Evolutionary conservation across 2,888 invertebrate species (phyloP).

Genomic region (Stenchaetothrips biformis): DNA sequence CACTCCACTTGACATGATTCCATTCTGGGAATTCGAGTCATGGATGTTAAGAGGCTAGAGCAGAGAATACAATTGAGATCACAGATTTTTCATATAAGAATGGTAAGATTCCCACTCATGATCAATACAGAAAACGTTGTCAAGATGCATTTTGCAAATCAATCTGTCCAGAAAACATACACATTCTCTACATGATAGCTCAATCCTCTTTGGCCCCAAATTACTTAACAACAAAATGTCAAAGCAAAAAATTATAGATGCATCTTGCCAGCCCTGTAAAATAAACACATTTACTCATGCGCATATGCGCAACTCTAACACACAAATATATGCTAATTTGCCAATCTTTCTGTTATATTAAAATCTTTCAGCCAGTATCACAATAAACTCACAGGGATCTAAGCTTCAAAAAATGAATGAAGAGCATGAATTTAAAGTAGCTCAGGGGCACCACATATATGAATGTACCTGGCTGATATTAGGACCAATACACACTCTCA

Average conservation of each 20-base stretch:
- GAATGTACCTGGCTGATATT: too few relatives aligned
- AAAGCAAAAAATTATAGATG: slow-evolving; percentile 5
- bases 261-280: not conserved
- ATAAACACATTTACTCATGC: not conserved
- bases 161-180: not conserved
- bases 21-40: not conserved
- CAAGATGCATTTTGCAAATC: not conserved
- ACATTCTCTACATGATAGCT: not conserved
- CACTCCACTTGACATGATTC: too few relatives aligned
- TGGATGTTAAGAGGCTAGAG: not conserved
- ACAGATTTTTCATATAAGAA: not conserved
- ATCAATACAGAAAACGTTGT: not conserved
- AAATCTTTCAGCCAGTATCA: not conserved
- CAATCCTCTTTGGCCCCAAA: slow-evolving; percentile 20
- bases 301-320: not conserved
- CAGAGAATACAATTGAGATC: slow-evolving; percentile 7
- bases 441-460: too few relatives aligned
- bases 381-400: not conserved
- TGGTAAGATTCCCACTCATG: not conserved
- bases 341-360: not conserved
- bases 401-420: too few relatives aligned
- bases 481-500: not conserved
- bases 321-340: not conserved
- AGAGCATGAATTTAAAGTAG: too few relatives aligned
- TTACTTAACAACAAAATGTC: not conserved